Conservation (phyloP, 2,888 invertebrate genomes). For the Drosophila colorata region DNA sequence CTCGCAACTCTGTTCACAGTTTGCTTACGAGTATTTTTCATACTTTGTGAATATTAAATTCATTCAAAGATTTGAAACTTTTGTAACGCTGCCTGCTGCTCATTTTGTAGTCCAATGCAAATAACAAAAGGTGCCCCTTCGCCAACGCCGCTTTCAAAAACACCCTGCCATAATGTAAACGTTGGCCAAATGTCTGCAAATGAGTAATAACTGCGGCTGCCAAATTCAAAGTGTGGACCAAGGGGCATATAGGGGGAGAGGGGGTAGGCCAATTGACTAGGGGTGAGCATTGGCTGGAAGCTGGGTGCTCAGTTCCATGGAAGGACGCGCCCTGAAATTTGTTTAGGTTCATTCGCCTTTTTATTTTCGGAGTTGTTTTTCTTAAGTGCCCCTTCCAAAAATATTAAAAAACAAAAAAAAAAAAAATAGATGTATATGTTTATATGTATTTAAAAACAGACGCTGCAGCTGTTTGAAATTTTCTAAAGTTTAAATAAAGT, state of each 20-base stretch:
- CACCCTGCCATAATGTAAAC: constrained; percentile 15
- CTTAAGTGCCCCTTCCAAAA: constrained; percentile 1
- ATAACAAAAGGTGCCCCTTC: constrained; percentile 53
- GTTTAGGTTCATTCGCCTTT: constrained; percentile 56
- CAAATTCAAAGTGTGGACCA: constrained; percentile 16
- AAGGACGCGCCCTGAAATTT: constrained; percentile 54
- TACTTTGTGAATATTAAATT: constrained; percentile 67
- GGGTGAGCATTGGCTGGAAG: constrained; percentile 9
- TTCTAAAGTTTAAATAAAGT: constrained; percentile 26
- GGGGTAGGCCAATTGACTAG: background rate
- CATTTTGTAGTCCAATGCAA: constrained; percentile 67
- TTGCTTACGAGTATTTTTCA: constrained; percentile 40
- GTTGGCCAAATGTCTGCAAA: constrained; percentile 63
- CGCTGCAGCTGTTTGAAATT: constrained; percentile 28
- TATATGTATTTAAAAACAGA: background rate
- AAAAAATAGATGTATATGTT: background rate
- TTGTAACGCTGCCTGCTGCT: constrained; percentile 44
- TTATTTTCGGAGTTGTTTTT: constrained; percentile 5
- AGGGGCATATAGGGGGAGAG: no score
- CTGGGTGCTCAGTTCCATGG: constrained; percentile 24
- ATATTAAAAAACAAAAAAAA: constrained; percentile 13
- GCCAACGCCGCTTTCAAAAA: background rate
- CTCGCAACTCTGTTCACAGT: constrained; percentile 21
- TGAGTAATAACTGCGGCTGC: constrained; percentile 72
- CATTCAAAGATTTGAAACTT: constrained; percentile 69